Percentiles rank a stretch among this genome's conserved stretches.
Evolutionary conservation across 1,140 invertebrate genomes (phyloP).

Genomic region (Bursaphelenchus mucronatus): DNA sequence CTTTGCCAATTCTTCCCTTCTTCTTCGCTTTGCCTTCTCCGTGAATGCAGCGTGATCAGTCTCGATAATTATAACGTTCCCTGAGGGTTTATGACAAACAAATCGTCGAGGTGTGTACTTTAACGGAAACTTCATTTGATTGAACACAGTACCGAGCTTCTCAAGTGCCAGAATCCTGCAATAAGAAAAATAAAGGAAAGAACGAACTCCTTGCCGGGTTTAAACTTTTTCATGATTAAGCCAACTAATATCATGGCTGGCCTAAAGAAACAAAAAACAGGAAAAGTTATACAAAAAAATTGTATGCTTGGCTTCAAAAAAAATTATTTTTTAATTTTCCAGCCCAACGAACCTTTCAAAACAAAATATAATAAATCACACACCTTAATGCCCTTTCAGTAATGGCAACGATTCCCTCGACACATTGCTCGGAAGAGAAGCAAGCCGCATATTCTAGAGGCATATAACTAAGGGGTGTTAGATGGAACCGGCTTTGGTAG

Average conservation of each 20-base stretch:
- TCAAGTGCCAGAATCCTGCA: slow-evolving; percentile 86
- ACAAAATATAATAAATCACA: neutral
- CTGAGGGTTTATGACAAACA: slow-evolving; percentile 84
- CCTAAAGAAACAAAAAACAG: no score
- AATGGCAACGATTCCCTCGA: slow-evolving; percentile 97
- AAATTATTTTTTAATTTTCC: no score
- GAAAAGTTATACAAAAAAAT: neutral
- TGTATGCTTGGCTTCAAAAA: neutral
- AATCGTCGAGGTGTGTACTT: slow-evolving; percentile 95
- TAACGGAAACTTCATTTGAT: slow-evolving; percentile 81
- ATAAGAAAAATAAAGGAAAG: slow-evolving; percentile 55
- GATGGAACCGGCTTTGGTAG: slow-evolving; percentile 77
- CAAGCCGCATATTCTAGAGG: slow-evolving; percentile 89
- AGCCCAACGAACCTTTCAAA: neutral
- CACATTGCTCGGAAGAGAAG: slow-evolving; percentile 97
- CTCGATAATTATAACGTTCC: slow-evolving; percentile 81
- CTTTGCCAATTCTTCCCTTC: slow-evolving; percentile 74
- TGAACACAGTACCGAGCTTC: slow-evolving; percentile 96
- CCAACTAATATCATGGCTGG: slow-evolving; percentile 3
- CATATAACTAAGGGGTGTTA: slow-evolving; percentile 57
- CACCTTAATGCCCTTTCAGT: slow-evolving; percentile 87
- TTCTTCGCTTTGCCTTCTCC: slow-evolving; percentile 86
- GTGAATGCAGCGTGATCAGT: slow-evolving; percentile 98
- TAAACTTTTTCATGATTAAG: slow-evolving; percentile 8
- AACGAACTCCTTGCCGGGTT: neutral